Conservation (phyloP, 2,888 invertebrate genomes). For the Campopleginae sp. region DNA sequence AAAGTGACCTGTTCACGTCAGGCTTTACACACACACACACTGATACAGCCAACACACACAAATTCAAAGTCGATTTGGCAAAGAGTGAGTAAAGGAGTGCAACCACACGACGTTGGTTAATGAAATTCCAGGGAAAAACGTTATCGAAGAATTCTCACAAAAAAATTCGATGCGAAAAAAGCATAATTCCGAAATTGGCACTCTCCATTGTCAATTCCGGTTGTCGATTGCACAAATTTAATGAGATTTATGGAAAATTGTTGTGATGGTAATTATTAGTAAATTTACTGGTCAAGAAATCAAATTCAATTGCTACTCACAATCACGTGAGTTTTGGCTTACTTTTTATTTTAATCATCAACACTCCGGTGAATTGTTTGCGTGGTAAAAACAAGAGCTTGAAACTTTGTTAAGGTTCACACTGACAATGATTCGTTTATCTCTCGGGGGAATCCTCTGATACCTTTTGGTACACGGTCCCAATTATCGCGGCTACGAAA, state of each 20-base stretch:
- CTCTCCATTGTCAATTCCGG: background rate
- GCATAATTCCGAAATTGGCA: background rate
- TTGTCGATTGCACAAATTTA: background rate
- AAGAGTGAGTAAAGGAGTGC: background rate
- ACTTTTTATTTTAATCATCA: background rate
- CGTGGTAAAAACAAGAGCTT: background rate
- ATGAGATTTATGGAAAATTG: background rate
- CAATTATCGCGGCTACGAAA: background rate
- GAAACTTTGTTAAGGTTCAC: background rate
- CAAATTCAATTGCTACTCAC: background rate
- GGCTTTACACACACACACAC: background rate
- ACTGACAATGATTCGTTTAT: background rate
- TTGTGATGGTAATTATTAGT: background rate
- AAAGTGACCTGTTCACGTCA: constrained; percentile 22
- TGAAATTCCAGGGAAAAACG: background rate
- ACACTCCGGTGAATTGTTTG: background rate
- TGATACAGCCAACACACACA: background rate
- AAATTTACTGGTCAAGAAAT: background rate
- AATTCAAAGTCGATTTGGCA: background rate
- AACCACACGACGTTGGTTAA: background rate
- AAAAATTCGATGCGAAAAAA: background rate
- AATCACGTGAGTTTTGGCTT: background rate
- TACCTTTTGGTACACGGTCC: background rate
- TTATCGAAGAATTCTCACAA: background rate
- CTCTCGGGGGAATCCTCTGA: background rate